These are phyloP conservation scores for Arctocebus calabarensis DNA, from an alignment of 2,797 vertebrate species.

Conservation along the genomic window DNA sequence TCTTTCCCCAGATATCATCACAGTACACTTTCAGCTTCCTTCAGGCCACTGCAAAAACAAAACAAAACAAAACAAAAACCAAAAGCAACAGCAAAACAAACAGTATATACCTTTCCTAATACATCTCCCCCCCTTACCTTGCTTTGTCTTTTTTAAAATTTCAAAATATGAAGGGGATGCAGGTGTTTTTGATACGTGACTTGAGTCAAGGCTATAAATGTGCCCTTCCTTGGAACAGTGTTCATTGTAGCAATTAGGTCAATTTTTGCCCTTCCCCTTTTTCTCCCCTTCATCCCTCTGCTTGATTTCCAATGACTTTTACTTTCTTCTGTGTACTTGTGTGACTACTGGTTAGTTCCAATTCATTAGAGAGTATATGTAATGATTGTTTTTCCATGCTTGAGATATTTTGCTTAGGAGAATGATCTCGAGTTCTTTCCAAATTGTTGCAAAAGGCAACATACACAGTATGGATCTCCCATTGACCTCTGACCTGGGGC, in stretches of 20 bases:
- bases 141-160: not conserved
- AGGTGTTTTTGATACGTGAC: not conserved
- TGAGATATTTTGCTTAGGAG: not conserved
- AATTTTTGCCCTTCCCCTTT: not conserved
- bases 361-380: not conserved
- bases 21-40: not conserved
- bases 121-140: not conserved
- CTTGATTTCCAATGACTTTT: not conserved
- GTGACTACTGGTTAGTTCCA: not conserved
- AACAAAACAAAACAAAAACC: not conserved
- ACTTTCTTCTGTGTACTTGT: not conserved
- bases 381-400: not conserved
- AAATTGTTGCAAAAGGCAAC: not conserved
- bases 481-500: too few relatives aligned
- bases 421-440: not conserved
- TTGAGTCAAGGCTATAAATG: not conserved
- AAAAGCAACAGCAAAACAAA: not conserved
- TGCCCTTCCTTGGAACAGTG: not conserved
- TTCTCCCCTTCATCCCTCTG: not conserved
- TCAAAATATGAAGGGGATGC: not conserved
- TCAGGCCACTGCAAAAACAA: not conserved
- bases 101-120: not conserved
- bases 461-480: too few relatives aligned
- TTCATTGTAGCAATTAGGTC: not conserved
- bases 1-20: not conserved